phyloP scores from a whole-genome alignment of 2,888 invertebrate species.

The Eristalis arbustorum region DNA sequence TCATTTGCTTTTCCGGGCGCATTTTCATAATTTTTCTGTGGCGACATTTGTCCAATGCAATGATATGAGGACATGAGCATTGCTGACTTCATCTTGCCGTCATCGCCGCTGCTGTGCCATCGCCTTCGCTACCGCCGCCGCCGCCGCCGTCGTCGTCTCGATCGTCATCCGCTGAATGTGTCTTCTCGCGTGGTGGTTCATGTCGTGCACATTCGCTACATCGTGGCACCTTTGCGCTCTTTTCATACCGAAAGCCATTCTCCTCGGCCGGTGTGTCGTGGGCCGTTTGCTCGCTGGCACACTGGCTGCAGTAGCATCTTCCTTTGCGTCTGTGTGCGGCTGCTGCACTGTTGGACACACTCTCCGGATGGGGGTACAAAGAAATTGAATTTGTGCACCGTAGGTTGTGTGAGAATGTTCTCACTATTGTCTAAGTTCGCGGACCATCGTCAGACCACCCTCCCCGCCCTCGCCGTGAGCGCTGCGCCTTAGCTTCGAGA shows the following conservation, averaged over 20 bases:
- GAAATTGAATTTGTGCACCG: conserved; percentile 50
- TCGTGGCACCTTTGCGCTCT: conserved; percentile 68
- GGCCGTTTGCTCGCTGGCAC: not conserved
- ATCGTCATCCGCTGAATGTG: conserved; percentile 22
- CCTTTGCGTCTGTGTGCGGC: conserved; percentile 54
- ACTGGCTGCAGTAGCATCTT: conserved; percentile 64
- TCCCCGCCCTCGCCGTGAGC: not conserved
- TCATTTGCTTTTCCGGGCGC: conserved; percentile 62
- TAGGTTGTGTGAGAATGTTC: conserved; percentile 79
- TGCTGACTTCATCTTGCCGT: conserved; percentile 55
- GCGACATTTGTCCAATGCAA: conserved; percentile 69
- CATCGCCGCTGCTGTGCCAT: not conserved
- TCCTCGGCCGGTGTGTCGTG: conserved; percentile 36
- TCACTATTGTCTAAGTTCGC: conserved; percentile 79
- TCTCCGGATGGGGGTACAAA: conserved; percentile 48
- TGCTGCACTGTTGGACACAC: conserved; percentile 49
- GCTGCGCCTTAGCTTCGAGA: conserved; percentile 40
- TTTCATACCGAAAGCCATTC: conserved; percentile 61
- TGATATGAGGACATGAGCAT: conserved; percentile 70
- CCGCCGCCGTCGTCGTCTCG: not conserved
- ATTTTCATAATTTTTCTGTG: conserved; percentile 70
- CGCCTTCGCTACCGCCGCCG: not conserved
- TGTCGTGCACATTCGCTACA: conserved; percentile 68
- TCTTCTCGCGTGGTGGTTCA: conserved; percentile 62
- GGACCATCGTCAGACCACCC: conserved; percentile 8